Percentiles rank a stretch among this genome's conserved stretches.
These are phyloP conservation scores for Pseudopipra pipra DNA, from an alignment of 2,113 vertebrate genomes.

Conservation along the genomic window DNA sequence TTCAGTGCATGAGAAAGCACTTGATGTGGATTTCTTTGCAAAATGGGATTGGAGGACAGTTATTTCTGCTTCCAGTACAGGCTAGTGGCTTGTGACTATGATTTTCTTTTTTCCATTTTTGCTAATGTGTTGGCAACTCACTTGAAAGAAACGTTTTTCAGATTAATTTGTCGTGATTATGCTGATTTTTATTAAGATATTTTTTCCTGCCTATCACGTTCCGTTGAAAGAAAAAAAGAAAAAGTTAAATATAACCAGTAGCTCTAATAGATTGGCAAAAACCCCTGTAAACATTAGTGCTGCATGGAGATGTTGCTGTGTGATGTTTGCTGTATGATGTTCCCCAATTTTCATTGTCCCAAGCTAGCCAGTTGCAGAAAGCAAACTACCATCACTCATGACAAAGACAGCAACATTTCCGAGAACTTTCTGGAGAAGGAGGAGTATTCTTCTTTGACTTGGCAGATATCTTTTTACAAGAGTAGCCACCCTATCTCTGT, in stretches of 20 bases:
- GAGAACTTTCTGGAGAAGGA: neutral
- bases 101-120: neutral
- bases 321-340: neutral
- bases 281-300: neutral
- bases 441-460: neutral
- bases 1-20: neutral
- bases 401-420: neutral
- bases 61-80: neutral
- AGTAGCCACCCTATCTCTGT: neutral
- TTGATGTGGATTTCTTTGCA: neutral
- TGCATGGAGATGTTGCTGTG: neutral
- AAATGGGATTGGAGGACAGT: neutral
- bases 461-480: neutral
- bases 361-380: neutral
- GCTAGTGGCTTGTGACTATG: neutral
- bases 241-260: neutral
- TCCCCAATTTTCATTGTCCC: neutral
- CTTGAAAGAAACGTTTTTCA: neutral
- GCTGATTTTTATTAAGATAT: neutral
- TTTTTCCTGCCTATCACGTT: neutral
- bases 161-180: neutral
- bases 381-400: neutral
- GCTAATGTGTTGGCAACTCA: neutral
- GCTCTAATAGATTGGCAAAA: neutral
- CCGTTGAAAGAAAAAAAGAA: neutral